Evolutionary conservation across 2,797 vertebrate species (phyloP).

Genomic region (Enteromius argenteus): DNA sequence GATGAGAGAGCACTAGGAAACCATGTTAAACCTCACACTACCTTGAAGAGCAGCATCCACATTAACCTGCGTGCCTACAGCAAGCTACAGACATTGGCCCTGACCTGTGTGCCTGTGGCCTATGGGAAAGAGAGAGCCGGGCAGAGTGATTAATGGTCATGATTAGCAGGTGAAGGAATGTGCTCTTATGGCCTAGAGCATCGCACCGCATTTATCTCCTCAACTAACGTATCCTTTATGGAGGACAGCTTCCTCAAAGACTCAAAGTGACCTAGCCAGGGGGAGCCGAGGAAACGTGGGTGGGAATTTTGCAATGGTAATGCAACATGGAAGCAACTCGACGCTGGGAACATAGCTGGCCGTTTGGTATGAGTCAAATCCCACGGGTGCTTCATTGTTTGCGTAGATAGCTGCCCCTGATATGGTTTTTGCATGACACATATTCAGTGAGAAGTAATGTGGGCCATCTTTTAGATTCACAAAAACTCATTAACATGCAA

Average conservation of each 20-base stretch:
- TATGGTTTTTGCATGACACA: constrained; percentile 23
- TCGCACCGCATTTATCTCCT: constrained; percentile 67
- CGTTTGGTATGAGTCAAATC: not conserved
- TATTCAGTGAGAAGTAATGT: not conserved
- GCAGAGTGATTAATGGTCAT: constrained; percentile 73
- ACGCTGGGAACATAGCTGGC: not conserved
- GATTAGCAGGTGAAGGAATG: constrained; percentile 73
- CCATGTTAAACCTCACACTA: constrained; percentile 9
- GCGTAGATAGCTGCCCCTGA: not conserved
- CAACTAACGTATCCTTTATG: constrained; percentile 46
- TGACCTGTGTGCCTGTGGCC: constrained; percentile 49
- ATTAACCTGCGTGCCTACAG: constrained; percentile 37
- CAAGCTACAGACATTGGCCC: constrained; percentile 27
- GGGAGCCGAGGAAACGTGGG: constrained; percentile 20
- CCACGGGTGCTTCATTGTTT: constrained; percentile 12
- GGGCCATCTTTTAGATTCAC: constrained; percentile 20
- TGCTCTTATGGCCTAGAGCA: constrained; percentile 68
- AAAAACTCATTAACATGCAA: constrained; percentile 20
- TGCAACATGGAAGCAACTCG: not conserved
- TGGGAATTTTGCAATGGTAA: constrained; percentile 35
- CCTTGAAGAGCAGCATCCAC: constrained; percentile 23
- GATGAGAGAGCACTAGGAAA: constrained; percentile 6
- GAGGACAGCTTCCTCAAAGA: constrained; percentile 43
- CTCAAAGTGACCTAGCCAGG: constrained; percentile 41
- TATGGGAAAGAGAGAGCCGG: constrained; percentile 47